Percentiles rank a stretch among this genome's conserved stretches.
These are phyloP conservation scores for Chaetorhynchus papuensis DNA, from an alignment of 2,113 vertebrate species.

Conservation along the genomic window DNA sequence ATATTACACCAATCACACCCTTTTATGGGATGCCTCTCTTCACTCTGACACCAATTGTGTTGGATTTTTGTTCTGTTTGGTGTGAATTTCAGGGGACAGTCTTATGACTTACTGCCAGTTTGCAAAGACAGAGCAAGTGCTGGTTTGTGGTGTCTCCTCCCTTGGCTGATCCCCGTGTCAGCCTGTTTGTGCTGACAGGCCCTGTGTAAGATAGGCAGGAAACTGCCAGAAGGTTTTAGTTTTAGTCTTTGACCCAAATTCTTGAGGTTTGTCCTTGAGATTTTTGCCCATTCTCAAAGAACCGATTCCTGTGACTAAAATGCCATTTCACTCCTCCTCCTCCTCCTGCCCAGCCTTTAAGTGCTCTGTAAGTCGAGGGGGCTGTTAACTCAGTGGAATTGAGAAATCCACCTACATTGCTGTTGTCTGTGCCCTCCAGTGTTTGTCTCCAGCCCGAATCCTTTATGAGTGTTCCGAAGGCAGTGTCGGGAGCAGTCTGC, in stretches of 20 bases:
- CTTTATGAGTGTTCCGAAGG: background rate
- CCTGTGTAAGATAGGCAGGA: background rate
- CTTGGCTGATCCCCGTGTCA: background rate
- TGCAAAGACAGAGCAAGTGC: background rate
- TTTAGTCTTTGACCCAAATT: background rate
- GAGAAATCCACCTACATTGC: background rate
- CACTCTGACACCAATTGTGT: background rate
- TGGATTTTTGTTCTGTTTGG: background rate
- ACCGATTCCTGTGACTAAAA: background rate
- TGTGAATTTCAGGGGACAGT: background rate
- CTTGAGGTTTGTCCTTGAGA: background rate
- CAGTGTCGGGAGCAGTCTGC: slow-evolving; percentile 19
- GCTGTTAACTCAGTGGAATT: background rate
- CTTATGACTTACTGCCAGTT: background rate
- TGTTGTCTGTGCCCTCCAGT: background rate
- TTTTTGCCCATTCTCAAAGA: background rate
- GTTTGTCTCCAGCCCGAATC: background rate
- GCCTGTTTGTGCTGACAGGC: background rate
- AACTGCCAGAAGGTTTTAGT: background rate
- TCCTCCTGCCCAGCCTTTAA: background rate
- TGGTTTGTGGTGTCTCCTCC: background rate
- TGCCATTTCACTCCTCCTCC: background rate
- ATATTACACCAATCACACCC: background rate
- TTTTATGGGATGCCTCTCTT: background rate
- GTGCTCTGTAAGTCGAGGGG: background rate